These are phyloP conservation scores for Caenorhabditis afra DNA, from an alignment of 2,888 invertebrate species.

Conservation along the genomic window DNA sequence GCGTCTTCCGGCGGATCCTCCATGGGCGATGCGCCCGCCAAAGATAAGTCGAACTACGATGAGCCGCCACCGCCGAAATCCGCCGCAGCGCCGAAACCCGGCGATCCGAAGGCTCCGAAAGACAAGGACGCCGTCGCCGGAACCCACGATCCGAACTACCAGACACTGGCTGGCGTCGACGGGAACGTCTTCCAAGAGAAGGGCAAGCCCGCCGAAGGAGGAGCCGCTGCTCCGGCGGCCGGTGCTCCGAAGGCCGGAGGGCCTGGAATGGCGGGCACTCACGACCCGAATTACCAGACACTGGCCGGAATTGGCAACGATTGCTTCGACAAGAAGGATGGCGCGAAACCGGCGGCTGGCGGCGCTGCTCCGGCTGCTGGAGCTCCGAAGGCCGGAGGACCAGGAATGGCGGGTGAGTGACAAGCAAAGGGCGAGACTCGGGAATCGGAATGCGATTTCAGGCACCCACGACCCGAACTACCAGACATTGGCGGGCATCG, in stretches of 20 bases:
- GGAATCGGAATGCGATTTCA: background rate
- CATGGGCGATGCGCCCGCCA: too few relatives aligned
- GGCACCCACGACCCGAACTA: constrained; percentile 45
- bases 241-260: constrained; percentile 24
- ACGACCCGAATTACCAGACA: constrained; percentile 50
- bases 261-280: constrained; percentile 39
- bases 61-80: background rate
- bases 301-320: constrained; percentile 47
- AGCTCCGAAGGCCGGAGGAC: constrained; percentile 39
- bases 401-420: constrained; percentile 25
- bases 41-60: too few relatives aligned
- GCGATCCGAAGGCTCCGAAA: constrained; percentile 26
- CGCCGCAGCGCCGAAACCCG: constrained; percentile 6
- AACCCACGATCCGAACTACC: constrained; percentile 47
- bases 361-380: constrained; percentile 5
- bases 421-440: background rate
- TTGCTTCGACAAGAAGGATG: constrained; percentile 46
- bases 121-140: constrained; percentile 40
- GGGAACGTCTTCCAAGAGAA: constrained; percentile 31
- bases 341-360: constrained; percentile 7
- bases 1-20: too few relatives aligned
- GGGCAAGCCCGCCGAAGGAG: background rate
- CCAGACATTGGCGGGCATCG: constrained; percentile 44
- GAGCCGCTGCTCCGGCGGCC: constrained; percentile 4
- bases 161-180: constrained; percentile 35